phyloP scores from a whole-genome alignment of 2,888 invertebrate species.

The Hirtodrosophila trivittata region DNA sequence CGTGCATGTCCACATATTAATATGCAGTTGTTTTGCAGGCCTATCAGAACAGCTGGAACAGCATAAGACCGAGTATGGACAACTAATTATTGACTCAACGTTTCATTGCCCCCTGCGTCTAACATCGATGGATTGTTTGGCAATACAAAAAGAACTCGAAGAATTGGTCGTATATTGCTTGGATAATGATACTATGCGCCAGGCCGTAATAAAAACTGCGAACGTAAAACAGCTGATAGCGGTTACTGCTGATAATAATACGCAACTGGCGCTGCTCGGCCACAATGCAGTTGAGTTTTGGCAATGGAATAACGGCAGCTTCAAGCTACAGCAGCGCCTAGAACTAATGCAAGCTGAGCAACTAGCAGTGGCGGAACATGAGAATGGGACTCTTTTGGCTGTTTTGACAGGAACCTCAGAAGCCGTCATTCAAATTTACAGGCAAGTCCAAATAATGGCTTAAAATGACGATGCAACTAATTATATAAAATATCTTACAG shows the following conservation, averaged over 20 bases:
- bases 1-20: too few relatives aligned
- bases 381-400: constrained; percentile 66
- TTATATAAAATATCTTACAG: constrained; percentile 4
- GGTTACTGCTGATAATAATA: constrained; percentile 2
- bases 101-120: constrained; percentile 16
- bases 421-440: constrained; percentile 75
- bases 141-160: constrained; percentile 11
- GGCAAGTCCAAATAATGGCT: constrained; percentile 44
- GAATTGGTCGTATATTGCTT: constrained; percentile 40
- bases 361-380: constrained; percentile 48
- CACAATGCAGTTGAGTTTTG: constrained; percentile 56
- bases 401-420: constrained; percentile 47
- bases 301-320: constrained; percentile 50
- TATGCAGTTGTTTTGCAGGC: constrained; percentile 27
- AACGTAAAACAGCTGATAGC: constrained; percentile 62
- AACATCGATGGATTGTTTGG: constrained; percentile 19
- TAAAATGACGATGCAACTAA: neutral
- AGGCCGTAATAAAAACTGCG: constrained; percentile 18
- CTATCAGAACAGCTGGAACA: constrained; percentile 13
- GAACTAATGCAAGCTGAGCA: constrained; percentile 60
- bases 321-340: constrained; percentile 23
- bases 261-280: constrained; percentile 27
- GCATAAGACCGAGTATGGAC: constrained; percentile 4
- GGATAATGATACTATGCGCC: neutral
- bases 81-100: neutral